A percentile compares a stretch with the other conserved stretches of the same genome.
Conservation (phyloP, 2,797 vertebrate genomes). For the Anolis apletophallus region DNA sequence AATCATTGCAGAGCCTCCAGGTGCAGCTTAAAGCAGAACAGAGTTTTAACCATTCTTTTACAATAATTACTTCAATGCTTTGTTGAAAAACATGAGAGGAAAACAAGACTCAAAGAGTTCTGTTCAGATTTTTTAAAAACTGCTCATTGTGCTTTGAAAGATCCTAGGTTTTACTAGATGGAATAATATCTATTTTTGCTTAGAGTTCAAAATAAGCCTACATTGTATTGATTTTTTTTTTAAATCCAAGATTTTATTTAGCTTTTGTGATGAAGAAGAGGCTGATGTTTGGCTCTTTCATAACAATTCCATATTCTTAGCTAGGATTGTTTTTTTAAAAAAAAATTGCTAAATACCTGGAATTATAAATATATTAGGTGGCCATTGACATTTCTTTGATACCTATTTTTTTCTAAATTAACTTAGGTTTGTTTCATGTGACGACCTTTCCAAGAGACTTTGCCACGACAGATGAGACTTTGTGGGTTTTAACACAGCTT, state of each 20-base stretch:
- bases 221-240: slow-evolving; percentile 34
- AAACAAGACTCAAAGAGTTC: slow-evolving; percentile 54
- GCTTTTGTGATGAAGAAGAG: slow-evolving; percentile 26
- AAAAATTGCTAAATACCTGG: slow-evolving; percentile 60
- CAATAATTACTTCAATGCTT: too few relatives aligned
- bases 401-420: slow-evolving; percentile 77
- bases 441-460: slow-evolving; percentile 48
- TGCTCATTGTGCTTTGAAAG: too few relatives aligned
- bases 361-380: slow-evolving; percentile 74
- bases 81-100: too few relatives aligned
- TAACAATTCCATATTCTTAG: slow-evolving; percentile 70
- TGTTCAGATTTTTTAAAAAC: slow-evolving; percentile 24
- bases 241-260: slow-evolving; percentile 12
- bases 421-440: slow-evolving; percentile 63
- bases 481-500: slow-evolving; percentile 62
- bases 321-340: slow-evolving; percentile 27
- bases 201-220: slow-evolving; percentile 39
- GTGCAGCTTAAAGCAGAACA: too few relatives aligned
- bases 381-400: slow-evolving; percentile 74
- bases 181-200: slow-evolving; percentile 29
- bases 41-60: slow-evolving; percentile 39
- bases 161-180: slow-evolving; percentile 48
- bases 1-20: slow-evolving; percentile 17
- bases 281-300: slow-evolving; percentile 42
- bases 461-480: slow-evolving; percentile 45